Base-by-base conservation (phyloP, 2,888 invertebrate genomes). In the Ligdia adustata region DNA sequence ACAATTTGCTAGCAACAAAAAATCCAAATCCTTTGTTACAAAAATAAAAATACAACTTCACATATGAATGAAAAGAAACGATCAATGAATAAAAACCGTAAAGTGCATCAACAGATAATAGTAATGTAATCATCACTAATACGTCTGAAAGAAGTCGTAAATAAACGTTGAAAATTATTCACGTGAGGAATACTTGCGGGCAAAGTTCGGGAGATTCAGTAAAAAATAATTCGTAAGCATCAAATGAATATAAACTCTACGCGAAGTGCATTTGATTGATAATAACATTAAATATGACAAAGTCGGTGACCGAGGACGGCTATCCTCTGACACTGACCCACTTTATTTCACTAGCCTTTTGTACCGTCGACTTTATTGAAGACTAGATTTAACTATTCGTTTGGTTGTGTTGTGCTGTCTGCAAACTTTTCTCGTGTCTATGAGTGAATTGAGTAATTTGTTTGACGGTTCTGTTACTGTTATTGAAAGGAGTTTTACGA, bases 301-400 rank as follows among this genome's bases (percentile, higher is more conserved):
- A 64, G 62, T 29, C 65, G 60, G 62, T 66, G 64, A 66, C 55
- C 65, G 73, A 68, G 72, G 69, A 70, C 70, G 70, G 69, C 70
- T 69, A 69, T 79, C 77, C 76, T 75, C 64, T 82, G 86, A 84
- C 84, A 84, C 75, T 86, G 87, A 87, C 86, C 87, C 80, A 85
- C 72, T 84, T 84, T 72, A 72, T 72, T 73, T 66, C 69, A 75
- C 69, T 71, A 69, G 65, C 57, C 60, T 68, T 69, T 32, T 31
- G 20, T 27, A 29, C 57, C 57, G 59, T 52, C 57, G n/a, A 58
- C 57, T 42, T 32, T 41, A 35, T 42, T 38, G 42, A 38, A 24
- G 27, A 37, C 31, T 32, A 40, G 18, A 18, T 41, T 41, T 22
- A 41, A 48, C 41, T 16, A 49, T 38, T 12, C 16, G 13, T 42